Conservation (phyloP, 35 echinoderm and acorn worm species). For the Ophioderma brevispina region DNA sequence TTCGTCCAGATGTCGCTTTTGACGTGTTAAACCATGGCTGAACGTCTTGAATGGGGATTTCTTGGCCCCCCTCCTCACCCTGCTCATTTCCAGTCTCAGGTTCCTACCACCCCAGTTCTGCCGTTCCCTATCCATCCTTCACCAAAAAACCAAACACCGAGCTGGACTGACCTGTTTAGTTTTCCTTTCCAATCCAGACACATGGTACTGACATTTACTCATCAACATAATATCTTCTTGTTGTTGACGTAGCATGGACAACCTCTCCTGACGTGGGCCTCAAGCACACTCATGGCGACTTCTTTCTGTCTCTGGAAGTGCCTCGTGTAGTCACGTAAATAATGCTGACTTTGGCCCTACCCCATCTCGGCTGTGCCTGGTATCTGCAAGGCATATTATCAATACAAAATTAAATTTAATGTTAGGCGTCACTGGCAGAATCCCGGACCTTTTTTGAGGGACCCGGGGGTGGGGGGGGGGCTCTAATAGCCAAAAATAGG, state of each 20-base stretch:
- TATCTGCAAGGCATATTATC: conserved; percentile 54
- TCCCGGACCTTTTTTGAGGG: no score
- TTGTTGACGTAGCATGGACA: conserved; percentile 83
- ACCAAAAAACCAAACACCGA: no score
- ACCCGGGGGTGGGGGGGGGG: no score
- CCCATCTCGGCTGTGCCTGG: conserved; percentile 93
- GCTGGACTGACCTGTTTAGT: conserved; percentile 76
- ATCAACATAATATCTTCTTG: conserved; percentile 83
- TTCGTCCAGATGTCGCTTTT: no score
- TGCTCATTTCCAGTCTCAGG: no score
- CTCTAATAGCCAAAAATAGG: no score
- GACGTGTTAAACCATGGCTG: no score
- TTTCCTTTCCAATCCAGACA: conserved; percentile 78
- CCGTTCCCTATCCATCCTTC: no score
- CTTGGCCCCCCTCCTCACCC: not conserved
- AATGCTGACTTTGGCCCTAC: conserved; percentile 63
- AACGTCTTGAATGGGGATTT: no score
- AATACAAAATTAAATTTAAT: no score
- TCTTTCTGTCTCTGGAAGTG: conserved; percentile 86
- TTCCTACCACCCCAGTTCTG: no score
- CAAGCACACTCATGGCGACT: conserved; percentile 86
- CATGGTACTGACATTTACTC: conserved; percentile 59
- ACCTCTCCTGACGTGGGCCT: conserved; percentile 64
- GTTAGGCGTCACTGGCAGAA: no score
- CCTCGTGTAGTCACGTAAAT: conserved; percentile 89